Base-by-base conservation (phyloP, 2,113 vertebrate genomes). In the Baryphthengus martii region DNA sequence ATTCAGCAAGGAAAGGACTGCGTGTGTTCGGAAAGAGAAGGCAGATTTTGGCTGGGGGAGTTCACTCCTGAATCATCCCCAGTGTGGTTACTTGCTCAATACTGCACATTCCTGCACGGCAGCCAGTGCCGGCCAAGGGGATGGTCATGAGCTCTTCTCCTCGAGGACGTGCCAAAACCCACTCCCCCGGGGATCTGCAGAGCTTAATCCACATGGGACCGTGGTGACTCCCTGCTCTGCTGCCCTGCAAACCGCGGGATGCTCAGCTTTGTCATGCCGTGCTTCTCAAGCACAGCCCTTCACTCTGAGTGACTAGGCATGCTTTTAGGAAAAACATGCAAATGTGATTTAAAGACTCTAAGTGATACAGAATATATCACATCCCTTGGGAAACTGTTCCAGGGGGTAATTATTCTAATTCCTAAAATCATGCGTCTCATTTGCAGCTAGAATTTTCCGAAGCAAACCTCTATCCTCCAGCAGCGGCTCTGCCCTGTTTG, bases 381-480 rank as follows among this genome's bases (percentile, higher is more conserved):
- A 85, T 93, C 95, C 92, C 95, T 82, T 68, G 95, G 90, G 95
- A 95, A 90, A 44, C 83, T 85, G 49, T 93, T 96, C 96, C 95
- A 92, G 88, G 74, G 95, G 95, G 90, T 94, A 93, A 96, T 96
- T 96, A 96, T 96, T 94, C 93, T 96, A 96, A 95, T 97, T 93
- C 93, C 92, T 94, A 78, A 97, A 96, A 97, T 88, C 76, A 93
- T 17, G 90, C 21, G 25, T 96, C 93, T 94, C 82, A 78, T 96
- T 93, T 96, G 90, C 85, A 95, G 88, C 92, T 97, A 75, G 88
- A 96, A 93, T 97, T 94, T 96, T 97, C 93, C 17, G 11, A 95
- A 86, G 84, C 80, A 94, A 92, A 61, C 49, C 85, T 87, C 82
- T 65, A 68, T 55, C 70, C 85, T 47, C 83, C 90, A 61, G 67